Base-by-base conservation (phyloP, 1,140 invertebrate species). In the Drosophila prosaltans region DNA sequence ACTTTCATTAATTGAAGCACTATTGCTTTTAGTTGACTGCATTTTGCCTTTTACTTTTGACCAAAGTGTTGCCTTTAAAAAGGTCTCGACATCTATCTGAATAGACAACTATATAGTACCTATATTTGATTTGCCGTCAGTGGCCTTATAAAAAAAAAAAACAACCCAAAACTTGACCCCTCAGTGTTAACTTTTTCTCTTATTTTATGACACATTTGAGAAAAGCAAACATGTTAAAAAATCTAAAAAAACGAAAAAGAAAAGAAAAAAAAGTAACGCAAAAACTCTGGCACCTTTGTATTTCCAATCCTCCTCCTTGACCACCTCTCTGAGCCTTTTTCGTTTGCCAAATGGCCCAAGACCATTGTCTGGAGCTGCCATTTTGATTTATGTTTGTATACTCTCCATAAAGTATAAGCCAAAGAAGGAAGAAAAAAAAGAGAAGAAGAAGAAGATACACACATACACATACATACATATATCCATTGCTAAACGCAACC, bases 1-100 rank as follows among this genome's bases (percentile, higher is more conserved):
- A 86, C 85, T 88, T 77, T 80, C 64, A 77, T 88, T 88, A 88
- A 88, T 88, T 88, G 84, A 81, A 75, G 54, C 39, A 62, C 41
- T 63, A 72, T 67, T 58, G 43, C 55, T 67, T 58, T 8, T 64
- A 65, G 41, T 74, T 74, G 36, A 41, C 59, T 55, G 68, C 21
- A 63, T 69, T 51, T 58, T 57, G 39, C 36, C 39, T 36, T 45
- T 63, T 63, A 30, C 48, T 9, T 11, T 65, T 32, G 26, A 59
- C 57, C 57, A 40, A 21, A 32, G 21, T 39, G 36, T 39, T 11
- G 32, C 57, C 32, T 59, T 39, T 39, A 5, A 32, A 5, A 32
- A 39, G 55, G 41, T 28, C 16, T 54, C 43, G 43, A 60, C 26
- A 73, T 7, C 61, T 32, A 73, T 7, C 61, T 32, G 39, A 48